Percentiles rank a stretch among this genome's conserved stretches.
phyloP scores from a whole-genome alignment of 2,113 vertebrate species.

The Oreochromis spilurus region DNA sequence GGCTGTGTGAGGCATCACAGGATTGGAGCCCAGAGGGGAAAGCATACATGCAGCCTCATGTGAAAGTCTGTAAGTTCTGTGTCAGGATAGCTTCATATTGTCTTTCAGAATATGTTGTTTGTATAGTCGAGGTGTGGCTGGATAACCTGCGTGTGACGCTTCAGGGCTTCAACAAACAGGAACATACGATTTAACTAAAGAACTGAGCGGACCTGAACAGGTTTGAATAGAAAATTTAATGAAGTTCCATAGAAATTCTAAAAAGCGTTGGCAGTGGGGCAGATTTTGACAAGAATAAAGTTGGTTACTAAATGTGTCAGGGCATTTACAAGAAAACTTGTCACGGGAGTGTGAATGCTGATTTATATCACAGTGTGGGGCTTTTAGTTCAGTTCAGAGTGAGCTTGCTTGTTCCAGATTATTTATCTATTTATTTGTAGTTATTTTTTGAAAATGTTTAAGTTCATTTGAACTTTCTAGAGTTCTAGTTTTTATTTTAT shows the following conservation, averaged over 20 bases:
- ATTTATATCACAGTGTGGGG: background rate
- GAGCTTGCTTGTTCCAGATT: background rate
- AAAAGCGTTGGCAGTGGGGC: background rate
- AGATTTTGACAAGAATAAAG: background rate
- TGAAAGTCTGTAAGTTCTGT: background rate
- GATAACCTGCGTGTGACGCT: background rate
- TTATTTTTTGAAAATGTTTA: background rate
- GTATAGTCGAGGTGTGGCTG: background rate
- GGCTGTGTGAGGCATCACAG: conserved; percentile 40
- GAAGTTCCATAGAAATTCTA: background rate
- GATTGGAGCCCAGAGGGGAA: conserved; percentile 21
- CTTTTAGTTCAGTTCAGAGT: background rate
- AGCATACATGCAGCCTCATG: background rate
- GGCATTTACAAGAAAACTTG: background rate
- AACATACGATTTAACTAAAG: background rate
- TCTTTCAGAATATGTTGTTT: background rate
- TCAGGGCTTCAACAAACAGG: background rate
- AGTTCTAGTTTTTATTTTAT: background rate
- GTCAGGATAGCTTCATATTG: conserved; percentile 4
- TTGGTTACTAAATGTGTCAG: background rate
- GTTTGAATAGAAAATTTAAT: background rate
- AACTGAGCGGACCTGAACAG: background rate
- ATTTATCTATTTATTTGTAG: background rate
- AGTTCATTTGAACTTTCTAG: background rate
- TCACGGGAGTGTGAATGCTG: background rate